A percentile compares a stretch with the other conserved stretches of the same genome.
Conservation (phyloP, 2,888 invertebrate species). For the Tyria jacobaeae region DNA sequence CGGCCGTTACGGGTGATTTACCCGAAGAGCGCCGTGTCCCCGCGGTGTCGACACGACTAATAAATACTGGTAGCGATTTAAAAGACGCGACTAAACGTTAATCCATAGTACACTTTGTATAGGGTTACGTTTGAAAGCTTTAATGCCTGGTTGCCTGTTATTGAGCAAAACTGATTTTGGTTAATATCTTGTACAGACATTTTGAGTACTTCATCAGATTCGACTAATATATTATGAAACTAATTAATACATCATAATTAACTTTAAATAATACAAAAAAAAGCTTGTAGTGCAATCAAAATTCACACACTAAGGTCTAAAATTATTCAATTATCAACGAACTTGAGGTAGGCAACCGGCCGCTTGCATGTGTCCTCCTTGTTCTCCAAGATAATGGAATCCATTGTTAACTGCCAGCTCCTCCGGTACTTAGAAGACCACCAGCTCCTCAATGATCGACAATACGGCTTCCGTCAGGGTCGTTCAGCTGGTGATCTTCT, state of each 20-base stretch:
- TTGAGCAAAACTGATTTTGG: slow-evolving; percentile 12
- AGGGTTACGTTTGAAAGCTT: slow-evolving; percentile 56
- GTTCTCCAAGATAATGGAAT: too few species aligned
- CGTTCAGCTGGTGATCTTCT: too few species aligned
- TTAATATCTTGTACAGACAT: neutral
- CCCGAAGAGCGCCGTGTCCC: slow-evolving; percentile 52
- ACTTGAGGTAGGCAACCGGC: too few species aligned
- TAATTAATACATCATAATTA: neutral
- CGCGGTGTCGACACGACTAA: slow-evolving; percentile 45
- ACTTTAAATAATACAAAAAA: too few species aligned
- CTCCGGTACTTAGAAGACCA: too few species aligned
- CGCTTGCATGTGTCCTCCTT: too few species aligned
- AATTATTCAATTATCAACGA: too few species aligned
- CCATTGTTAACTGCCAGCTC: too few species aligned
- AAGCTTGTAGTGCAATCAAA: too few species aligned
- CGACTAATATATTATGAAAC: neutral
- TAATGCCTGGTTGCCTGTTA: slow-evolving; percentile 33
- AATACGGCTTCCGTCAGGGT: too few species aligned
- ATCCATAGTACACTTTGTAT: slow-evolving; percentile 49
- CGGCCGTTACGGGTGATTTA: slow-evolving; percentile 60
- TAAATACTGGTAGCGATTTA: slow-evolving; percentile 59
- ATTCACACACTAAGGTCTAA: too few species aligned
- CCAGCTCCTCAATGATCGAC: too few species aligned
- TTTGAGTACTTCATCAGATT: neutral
- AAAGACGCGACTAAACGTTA: slow-evolving; percentile 57